These are phyloP conservation scores for Myoxocephalus aenaeus DNA, from an alignment of 2,797 vertebrate species.

Conservation along the genomic window DNA sequence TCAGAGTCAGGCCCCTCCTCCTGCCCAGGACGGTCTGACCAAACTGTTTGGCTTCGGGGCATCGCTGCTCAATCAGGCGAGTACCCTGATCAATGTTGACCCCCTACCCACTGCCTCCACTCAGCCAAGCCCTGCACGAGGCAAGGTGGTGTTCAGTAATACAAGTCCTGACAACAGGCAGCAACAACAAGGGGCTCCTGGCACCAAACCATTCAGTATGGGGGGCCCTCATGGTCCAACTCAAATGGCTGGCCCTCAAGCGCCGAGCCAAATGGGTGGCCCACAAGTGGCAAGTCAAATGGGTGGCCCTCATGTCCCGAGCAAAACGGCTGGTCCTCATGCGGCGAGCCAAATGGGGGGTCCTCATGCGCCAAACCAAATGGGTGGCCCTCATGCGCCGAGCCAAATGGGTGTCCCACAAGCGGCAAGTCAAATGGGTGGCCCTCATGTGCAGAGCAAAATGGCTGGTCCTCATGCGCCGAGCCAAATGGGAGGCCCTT, in stretches of 20 bases:
- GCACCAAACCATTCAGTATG: conserved; percentile 78
- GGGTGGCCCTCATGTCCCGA: conserved; percentile 35
- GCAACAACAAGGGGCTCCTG: conserved; percentile 72
- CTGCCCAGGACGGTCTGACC: conserved; percentile 93
- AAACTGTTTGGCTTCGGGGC: conserved; percentile 98
- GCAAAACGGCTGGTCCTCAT: conserved; percentile 50
- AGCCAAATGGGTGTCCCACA: conserved; percentile 51
- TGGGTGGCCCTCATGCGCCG: conserved; percentile 32
- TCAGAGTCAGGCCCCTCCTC: conserved; percentile 81
- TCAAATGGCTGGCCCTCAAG: conserved; percentile 61
- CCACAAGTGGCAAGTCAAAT: conserved; percentile 32
- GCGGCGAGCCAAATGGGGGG: conserved; percentile 22
- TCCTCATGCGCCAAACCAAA: conserved; percentile 12
- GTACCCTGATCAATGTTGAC: conserved; percentile 95
- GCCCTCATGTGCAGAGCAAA: conserved; percentile 10
- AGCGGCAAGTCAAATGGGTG: background rate
- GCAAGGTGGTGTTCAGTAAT: conserved; percentile 95
- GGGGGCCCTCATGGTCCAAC: conserved; percentile 64
- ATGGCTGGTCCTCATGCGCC: conserved; percentile 18
- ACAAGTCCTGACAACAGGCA: conserved; percentile 85
- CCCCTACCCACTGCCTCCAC: conserved; percentile 85
- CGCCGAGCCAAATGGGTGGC: conserved; percentile 40
- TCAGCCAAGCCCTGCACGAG: conserved; percentile 88
- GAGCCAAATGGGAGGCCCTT: conserved; percentile 34
- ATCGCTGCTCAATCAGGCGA: conserved; percentile 96